Conservation (phyloP, 2,797 vertebrate genomes). For the Tarsius wallacei region DNA sequence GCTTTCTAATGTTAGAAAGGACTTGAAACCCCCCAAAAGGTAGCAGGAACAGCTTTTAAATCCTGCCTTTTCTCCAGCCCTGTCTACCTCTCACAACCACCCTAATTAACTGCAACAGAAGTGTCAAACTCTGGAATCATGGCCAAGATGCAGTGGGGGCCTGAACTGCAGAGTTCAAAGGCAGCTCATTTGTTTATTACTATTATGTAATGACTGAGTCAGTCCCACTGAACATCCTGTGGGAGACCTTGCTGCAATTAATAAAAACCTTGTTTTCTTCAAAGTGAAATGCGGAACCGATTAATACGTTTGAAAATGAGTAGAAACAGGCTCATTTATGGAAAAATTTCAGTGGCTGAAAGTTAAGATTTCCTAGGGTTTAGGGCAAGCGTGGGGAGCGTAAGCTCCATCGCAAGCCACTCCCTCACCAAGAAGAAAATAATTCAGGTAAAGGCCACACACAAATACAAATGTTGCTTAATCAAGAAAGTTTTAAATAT, state of each 20-base stretch:
- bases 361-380: constrained; percentile 6
- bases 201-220: constrained; percentile 30
- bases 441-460: background rate
- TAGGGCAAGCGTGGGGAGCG: background rate
- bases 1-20: constrained; percentile 73
- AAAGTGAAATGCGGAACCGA: constrained; percentile 56
- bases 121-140: constrained; percentile 38
- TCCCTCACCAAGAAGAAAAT: background rate
- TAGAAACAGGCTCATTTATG: constrained; percentile 50
- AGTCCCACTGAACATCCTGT: background rate
- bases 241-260: constrained; percentile 61
- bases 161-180: constrained; percentile 38
- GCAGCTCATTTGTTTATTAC: constrained; percentile 48
- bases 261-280: constrained; percentile 75
- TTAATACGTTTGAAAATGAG: constrained; percentile 63
- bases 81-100: constrained; percentile 55
- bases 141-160: constrained; percentile 62
- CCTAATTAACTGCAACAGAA: constrained; percentile 76
- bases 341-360: constrained; percentile 22
- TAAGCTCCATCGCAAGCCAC: background rate
- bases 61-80: constrained; percentile 71
- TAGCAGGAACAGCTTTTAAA: constrained; percentile 72
- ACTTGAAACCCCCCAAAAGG: constrained; percentile 70
- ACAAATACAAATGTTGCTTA: background rate
- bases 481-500: background rate